Base-by-base conservation (phyloP, 2,113 vertebrate genomes). In the Oxyruncus cristatus region DNA sequence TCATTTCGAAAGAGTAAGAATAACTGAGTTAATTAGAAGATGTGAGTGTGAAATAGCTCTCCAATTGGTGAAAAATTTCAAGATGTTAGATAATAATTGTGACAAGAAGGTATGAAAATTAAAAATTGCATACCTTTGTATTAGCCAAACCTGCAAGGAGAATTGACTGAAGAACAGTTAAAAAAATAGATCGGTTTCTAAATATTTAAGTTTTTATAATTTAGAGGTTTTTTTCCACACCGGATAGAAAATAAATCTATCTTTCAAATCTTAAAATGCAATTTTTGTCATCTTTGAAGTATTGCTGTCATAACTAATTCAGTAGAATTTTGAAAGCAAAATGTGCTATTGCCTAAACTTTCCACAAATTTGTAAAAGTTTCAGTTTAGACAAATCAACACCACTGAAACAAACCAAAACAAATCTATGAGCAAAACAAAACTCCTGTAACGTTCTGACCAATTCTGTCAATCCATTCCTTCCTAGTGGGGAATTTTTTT, bases 11-110 rank as follows among this genome's bases (percentile, higher is more conserved):
- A 91, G 37, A 96, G 27, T 78, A 92, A 95, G 90, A 92, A 90
- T 81, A 95, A 92, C 53, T 46, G 82, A 94, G n/a, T 93, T 96
- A 94, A 97, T 98, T 74, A 82, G 35, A 23, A 82, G 23, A 72
- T 67, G 8, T 79, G 21, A 79, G 4, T 16, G 21, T 80, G 68
- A 94, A 91, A 77, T 35, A 81, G 27, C 12, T 82, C 70, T 92
- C 17, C 32, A 26, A 50, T 8, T 65, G 53, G 28, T 33, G 12
- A 61, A 65, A 77, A 80, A 53, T 65, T 26, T 66, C 37, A 85
- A 49, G 14, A 42, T 14, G 13, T 26, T 70, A 50, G 26, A 67
- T 71, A 81, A 92, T 41, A 78, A 75, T 82, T 63, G 27, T 22
- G 53, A 14, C 8, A 80, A 73, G 83, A 78, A 73, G 2, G 21